These are phyloP conservation scores for Nebria ingens DNA, from an alignment of 1,140 invertebrate species.

Conservation along the genomic window DNA sequence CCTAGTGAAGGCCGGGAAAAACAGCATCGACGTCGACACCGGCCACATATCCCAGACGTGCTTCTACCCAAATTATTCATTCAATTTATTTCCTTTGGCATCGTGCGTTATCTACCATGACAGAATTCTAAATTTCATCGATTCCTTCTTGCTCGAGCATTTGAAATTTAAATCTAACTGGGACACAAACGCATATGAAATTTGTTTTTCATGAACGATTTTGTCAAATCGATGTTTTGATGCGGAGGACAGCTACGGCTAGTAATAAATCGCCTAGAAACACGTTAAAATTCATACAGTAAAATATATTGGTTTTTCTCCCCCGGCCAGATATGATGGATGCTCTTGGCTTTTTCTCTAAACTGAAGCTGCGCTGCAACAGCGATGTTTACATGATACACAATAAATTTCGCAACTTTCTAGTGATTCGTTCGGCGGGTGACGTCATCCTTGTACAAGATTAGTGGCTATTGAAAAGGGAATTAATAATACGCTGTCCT, in stretches of 20 bases:
- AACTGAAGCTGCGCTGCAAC: not conserved
- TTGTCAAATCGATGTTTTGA: not conserved
- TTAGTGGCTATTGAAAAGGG: no score
- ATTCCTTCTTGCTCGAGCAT: not conserved
- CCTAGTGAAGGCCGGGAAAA: no score
- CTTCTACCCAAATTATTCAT: not conserved
- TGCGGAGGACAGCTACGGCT: not conserved
- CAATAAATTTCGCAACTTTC: no score
- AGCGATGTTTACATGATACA: not conserved
- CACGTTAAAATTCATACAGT: not conserved
- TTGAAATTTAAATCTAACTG: not conserved
- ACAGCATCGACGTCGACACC: no score
- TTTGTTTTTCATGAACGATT: not conserved
- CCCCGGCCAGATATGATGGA: not conserved
- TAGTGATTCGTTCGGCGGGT: no score
- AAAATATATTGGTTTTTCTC: not conserved
- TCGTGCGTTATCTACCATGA: not conserved
- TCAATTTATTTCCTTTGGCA: not conserved
- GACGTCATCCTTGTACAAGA: no score
- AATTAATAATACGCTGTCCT: no score
- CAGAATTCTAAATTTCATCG: not conserved
- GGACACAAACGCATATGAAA: not conserved
- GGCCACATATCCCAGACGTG: no score
- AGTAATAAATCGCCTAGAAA: not conserved
- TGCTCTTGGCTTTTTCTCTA: not conserved